phyloP scores from a whole-genome alignment of 2,888 invertebrate species.

The Zygaena filipendulae region DNA sequence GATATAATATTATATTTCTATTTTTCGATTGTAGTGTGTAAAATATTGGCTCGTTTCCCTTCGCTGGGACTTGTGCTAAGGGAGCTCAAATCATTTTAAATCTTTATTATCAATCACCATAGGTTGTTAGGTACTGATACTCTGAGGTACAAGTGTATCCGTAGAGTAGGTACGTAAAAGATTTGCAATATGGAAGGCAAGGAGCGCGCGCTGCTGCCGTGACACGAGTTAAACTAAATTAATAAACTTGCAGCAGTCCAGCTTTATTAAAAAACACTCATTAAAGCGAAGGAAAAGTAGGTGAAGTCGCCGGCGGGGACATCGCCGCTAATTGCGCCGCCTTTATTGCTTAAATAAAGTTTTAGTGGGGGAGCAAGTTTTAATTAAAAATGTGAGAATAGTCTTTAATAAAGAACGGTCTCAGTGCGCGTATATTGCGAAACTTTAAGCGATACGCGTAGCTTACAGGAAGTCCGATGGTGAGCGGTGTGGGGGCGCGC shows the following conservation, averaged over 20 bases:
- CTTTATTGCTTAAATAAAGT: slow-evolving; percentile 70
- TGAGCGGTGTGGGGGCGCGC: slow-evolving; percentile 43
- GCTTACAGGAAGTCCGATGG: slow-evolving; percentile 59
- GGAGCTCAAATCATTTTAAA: too few species aligned
- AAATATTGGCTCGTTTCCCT: too few species aligned
- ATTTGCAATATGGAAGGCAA: too few species aligned
- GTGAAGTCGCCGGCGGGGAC: slow-evolving; percentile 68
- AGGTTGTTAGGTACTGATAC: too few species aligned
- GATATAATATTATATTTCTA: too few species aligned
- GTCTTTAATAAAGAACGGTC: slow-evolving; percentile 68
- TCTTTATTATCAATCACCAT: too few species aligned
- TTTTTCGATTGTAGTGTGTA: too few species aligned
- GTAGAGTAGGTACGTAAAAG: too few species aligned
- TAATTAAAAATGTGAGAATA: slow-evolving; percentile 70
- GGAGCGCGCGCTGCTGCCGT: slow-evolving; percentile 42
- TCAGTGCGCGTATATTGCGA: slow-evolving; percentile 64
- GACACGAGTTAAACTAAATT: slow-evolving; percentile 66
- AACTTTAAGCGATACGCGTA: slow-evolving; percentile 65
- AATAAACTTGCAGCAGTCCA: slow-evolving; percentile 63
- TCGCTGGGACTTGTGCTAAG: too few species aligned
- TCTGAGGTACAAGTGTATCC: too few species aligned
- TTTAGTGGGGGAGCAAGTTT: slow-evolving; percentile 68
- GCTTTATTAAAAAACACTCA: slow-evolving; percentile 69
- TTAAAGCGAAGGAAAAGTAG: slow-evolving; percentile 66
- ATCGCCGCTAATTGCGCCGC: slow-evolving; percentile 66